Conservation (phyloP, 2,888 invertebrate species). For the Pomacea canaliculata region DNA sequence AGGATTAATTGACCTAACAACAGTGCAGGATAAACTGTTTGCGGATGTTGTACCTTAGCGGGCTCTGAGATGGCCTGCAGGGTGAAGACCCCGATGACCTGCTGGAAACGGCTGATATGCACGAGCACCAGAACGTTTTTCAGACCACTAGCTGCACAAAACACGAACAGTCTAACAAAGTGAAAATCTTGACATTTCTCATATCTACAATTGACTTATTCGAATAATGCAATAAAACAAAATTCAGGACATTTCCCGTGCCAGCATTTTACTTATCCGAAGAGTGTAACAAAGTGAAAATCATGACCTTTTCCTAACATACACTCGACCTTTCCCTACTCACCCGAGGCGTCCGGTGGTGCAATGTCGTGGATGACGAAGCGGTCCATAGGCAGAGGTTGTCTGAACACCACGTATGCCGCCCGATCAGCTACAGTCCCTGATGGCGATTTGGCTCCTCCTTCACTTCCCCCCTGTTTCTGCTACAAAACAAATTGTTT, state of each 20-base stretch:
- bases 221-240: too few relatives aligned
- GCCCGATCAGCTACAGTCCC: conserved; percentile 43
- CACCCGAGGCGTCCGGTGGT: conserved; percentile 57
- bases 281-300: too few relatives aligned
- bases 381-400: conserved; percentile 72
- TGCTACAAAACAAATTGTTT: neutral
- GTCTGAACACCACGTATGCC: conserved; percentile 68
- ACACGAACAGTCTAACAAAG: neutral
- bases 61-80: conserved; percentile 70
- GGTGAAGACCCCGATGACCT: conserved; percentile 72
- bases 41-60: conserved; percentile 67
- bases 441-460: conserved; percentile 32
- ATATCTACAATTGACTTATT: too few relatives aligned
- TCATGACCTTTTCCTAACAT: too few relatives aligned
- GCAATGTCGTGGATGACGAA: conserved; percentile 72
- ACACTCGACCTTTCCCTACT: neutral
- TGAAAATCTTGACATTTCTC: too few relatives aligned
- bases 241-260: too few relatives aligned
- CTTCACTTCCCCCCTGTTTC: conserved; percentile 27
- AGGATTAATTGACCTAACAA: too few relatives aligned
- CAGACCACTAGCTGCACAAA: conserved; percentile 60
- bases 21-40: too few relatives aligned
- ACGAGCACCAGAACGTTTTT: conserved; percentile 72
- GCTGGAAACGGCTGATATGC: conserved; percentile 72
- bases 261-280: too few relatives aligned